phyloP scores from a whole-genome alignment of 2,797 vertebrate species.

The Delichon dasypus region DNA sequence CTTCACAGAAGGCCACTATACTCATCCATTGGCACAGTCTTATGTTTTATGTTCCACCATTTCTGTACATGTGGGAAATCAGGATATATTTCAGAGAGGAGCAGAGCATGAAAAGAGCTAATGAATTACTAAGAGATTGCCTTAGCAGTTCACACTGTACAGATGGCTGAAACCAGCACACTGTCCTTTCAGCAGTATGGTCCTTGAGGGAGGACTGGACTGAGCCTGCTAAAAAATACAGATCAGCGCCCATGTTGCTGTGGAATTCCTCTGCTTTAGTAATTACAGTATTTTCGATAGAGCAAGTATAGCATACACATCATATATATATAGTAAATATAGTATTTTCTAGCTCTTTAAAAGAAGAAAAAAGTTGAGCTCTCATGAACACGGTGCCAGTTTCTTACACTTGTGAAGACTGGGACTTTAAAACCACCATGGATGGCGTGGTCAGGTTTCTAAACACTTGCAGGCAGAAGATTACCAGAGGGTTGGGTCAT shows the following conservation, averaged over 20 bases:
- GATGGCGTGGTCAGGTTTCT: accelerated
- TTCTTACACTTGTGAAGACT: neutral
- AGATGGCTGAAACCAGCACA: neutral
- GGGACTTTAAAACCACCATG: neutral
- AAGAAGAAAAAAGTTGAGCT: neutral
- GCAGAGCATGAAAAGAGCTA: neutral
- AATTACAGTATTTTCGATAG: neutral
- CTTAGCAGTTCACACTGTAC: neutral
- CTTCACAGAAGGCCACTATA: neutral
- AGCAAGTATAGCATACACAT: neutral
- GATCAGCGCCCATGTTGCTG: neutral
- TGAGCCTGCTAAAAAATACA: neutral
- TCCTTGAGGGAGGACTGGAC: neutral
- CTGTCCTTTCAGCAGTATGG: neutral
- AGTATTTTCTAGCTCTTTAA: neutral
- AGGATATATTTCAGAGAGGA: neutral
- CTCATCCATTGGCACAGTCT: neutral
- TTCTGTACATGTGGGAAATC: neutral
- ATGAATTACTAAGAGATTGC: neutral
- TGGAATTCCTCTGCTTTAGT: neutral
- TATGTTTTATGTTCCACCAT: neutral
- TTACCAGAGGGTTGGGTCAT: neutral
- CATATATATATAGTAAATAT: neutral
- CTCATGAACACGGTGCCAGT: accelerated
- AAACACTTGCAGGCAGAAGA: neutral